These are phyloP conservation scores for Busseola fusca DNA, from an alignment of 2,888 invertebrate genomes.

Conservation along the genomic window DNA sequence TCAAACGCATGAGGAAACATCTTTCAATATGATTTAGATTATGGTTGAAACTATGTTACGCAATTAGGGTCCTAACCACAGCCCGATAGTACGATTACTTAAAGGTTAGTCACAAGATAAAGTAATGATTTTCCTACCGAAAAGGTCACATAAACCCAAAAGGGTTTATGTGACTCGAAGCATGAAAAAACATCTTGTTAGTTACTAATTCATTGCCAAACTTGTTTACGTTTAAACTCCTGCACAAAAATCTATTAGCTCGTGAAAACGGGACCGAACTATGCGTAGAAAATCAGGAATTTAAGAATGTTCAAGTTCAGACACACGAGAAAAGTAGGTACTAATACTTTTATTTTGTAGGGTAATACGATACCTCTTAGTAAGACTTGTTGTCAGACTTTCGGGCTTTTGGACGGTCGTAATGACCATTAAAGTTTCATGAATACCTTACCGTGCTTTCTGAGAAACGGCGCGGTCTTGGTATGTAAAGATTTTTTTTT, in stretches of 20 bases:
- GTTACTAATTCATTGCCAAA: conserved; percentile 9
- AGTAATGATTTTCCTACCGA: too few species aligned
- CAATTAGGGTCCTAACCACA: too few species aligned
- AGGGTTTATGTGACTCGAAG: too few species aligned
- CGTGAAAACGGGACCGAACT: conserved; percentile 11
- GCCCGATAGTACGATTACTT: not conserved
- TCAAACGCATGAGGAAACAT: too few species aligned
- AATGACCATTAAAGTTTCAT: not conserved
- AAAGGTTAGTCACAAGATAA: not conserved
- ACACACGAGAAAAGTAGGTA: not conserved
- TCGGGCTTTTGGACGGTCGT: not conserved
- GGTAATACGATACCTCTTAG: not conserved
- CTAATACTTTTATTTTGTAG: not conserved
- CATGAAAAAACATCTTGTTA: not conserved
- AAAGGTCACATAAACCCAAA: not conserved
- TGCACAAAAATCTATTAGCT: conserved; percentile 2
- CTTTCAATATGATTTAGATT: too few species aligned
- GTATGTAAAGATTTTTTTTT: too few species aligned
- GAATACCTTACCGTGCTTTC: not conserved
- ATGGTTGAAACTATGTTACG: too few species aligned
- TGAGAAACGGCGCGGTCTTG: not conserved
- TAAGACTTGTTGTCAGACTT: not conserved
- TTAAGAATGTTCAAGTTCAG: not conserved
- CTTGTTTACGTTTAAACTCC: conserved; percentile 22
- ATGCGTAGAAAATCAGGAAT: not conserved